Evolutionary conservation across 2,113 vertebrate species (phyloP).

Genomic region (Rallus limicola): DNA sequence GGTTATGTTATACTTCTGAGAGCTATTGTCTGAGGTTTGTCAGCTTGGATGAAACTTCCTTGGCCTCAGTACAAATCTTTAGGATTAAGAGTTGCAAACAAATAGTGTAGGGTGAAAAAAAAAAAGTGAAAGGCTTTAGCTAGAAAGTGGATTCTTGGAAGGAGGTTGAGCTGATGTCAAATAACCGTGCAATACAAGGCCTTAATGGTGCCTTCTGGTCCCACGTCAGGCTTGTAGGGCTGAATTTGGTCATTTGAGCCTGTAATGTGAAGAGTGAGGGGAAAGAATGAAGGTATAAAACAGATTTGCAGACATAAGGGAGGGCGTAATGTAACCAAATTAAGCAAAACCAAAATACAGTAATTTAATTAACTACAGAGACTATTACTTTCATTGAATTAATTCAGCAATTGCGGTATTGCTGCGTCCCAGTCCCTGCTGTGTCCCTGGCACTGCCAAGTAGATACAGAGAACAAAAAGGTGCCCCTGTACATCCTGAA

Average conservation of each 20-base stretch:
- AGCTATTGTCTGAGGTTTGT: background rate
- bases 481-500: background rate
- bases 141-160: background rate
- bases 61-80: background rate
- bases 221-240: background rate
- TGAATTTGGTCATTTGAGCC: background rate
- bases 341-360: slow-evolving; percentile 11
- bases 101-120: background rate
- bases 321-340: slow-evolving; percentile 24
- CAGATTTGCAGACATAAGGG: slow-evolving; percentile 5
- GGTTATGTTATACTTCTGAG: background rate
- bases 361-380: slow-evolving; percentile 11
- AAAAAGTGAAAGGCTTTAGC: background rate
- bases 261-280: background rate
- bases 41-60: background rate
- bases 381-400: slow-evolving; percentile 12
- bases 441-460: background rate
- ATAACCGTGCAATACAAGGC: rapidly evolving
- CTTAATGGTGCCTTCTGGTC: background rate
- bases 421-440: background rate
- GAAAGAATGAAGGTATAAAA: background rate
- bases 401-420: background rate
- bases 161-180: background rate
- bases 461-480: background rate
- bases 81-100: background rate